Evolutionary conservation across 2,797 vertebrate species (phyloP), one percentile per base, ranked within the genome.

Genomic region (Peromyscus melanophrys): DNA sequence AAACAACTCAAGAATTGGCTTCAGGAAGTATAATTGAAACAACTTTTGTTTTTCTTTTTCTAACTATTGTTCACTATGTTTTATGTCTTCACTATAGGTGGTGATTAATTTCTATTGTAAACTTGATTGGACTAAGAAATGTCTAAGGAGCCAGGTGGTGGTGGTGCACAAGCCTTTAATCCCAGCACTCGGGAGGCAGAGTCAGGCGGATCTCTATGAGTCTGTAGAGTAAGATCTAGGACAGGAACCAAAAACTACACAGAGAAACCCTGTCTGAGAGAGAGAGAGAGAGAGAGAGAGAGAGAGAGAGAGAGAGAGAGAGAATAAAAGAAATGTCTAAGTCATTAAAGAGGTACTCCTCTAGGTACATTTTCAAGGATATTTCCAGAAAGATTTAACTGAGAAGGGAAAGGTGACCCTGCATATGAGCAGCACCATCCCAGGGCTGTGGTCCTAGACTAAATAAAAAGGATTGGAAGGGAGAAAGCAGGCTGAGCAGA

Each of bases 11-110:
- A 83, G 81, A 77, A 29, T 59, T 67, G 76, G 16, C 63, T 81
- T 93, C 43, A 65, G 40, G 11, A 95, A 95, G 57, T 6, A 85
- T 65, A 75, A 93, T 80, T 83, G 12, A 52, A 84, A 90, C 6
- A 93, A 88, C 96, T 29, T 85, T 37, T 23, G 52, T 0, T 84
- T 94, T 87, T 29, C 9, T 14, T 69, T 83, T 55, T 90, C 81
- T 12, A 85, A 78, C 46, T 29, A 40, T 55, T 76, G 19, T 69
- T 90, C 69, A 43, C 11, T 81, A 23, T 77, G n/a, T n/a, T 92
- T 90, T 67, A 13, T 71, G 16, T 77, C 29, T 95, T 37, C 57
- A 85, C 23, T 71, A 49, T 25, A 25, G 4, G 13, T 49, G 31
- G 10, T 25, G 29, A 40, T 27, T n/a, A 43, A 89, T 77, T 77